phyloP scores from a whole-genome alignment of 2,113 vertebrate species.

The Cercocebus atys region DNA sequence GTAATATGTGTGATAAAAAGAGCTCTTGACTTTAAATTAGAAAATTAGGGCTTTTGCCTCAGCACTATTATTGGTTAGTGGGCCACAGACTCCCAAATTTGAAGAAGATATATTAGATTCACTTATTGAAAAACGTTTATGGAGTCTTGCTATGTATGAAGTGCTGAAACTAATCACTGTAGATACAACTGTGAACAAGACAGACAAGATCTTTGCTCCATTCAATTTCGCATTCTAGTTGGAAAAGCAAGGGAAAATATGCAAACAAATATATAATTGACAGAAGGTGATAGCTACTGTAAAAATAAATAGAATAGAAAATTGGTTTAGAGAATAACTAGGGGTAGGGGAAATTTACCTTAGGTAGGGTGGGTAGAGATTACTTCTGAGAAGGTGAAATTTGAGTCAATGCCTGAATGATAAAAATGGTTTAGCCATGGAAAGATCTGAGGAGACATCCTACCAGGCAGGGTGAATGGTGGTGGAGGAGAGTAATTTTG shows the following conservation, averaged over 20 bases:
- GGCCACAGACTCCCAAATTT: not conserved
- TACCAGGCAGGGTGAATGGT: not conserved
- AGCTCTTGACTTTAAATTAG: not conserved
- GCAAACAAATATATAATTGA: not conserved
- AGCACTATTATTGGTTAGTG: not conserved
- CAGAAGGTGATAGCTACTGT: not conserved
- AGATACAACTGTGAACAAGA: not conserved
- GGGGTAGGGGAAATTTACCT: not conserved
- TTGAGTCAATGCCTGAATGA: not conserved
- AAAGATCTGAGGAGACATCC: not conserved
- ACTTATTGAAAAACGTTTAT: not conserved
- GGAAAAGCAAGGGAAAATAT: not conserved
- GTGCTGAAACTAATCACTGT: not conserved
- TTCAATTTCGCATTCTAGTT: not conserved
- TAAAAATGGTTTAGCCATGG: not conserved
- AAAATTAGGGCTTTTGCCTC: not conserved
- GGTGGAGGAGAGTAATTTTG: not conserved
- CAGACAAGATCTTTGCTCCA: not conserved
- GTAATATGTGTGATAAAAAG: not conserved
- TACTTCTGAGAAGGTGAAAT: not conserved
- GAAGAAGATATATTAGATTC: not conserved
- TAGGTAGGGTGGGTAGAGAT: not conserved
- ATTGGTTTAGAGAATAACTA: not conserved
- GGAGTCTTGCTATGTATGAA: not conserved
- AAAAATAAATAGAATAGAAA: not conserved